Evolutionary conservation across 2,888 invertebrate genomes (phyloP).

Genomic region (Acleris cristana): DNA sequence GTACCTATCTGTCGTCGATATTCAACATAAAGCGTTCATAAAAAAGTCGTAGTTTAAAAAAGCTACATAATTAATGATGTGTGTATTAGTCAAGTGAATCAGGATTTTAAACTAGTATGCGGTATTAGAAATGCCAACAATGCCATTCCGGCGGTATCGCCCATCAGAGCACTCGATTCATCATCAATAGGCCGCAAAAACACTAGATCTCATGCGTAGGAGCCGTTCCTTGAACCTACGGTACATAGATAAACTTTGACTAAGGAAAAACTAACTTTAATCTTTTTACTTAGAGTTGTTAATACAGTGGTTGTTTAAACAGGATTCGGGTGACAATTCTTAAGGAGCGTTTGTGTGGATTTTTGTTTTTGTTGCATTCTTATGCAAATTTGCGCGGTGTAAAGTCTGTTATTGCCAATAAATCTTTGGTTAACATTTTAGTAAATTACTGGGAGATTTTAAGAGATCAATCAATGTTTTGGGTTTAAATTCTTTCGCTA

Average conservation of each 20-base stretch:
- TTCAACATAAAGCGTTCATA: no score
- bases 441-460: slow-evolving; percentile 12
- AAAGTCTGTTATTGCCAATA: slow-evolving; percentile 15
- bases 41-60: no score
- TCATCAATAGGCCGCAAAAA: slow-evolving; percentile 67
- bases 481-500: slow-evolving; percentile 1
- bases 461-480: slow-evolving; percentile 2
- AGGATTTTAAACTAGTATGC: slow-evolving; percentile 23
- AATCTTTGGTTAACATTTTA: slow-evolving; percentile 3
- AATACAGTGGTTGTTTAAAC: slow-evolving; percentile 2
- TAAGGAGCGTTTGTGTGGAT: slow-evolving; percentile 7
- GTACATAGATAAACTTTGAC: not conserved
- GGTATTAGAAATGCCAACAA: slow-evolving; percentile 34
- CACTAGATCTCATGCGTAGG: slow-evolving; percentile 54
- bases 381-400: slow-evolving; percentile 14
- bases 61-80: not conserved
- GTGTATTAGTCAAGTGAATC: slow-evolving; percentile 1
- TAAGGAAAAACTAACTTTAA: slow-evolving; percentile 3
- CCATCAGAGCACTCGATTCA: slow-evolving; percentile 67
- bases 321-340: slow-evolving; percentile 31
- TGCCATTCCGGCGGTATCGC: slow-evolving; percentile 42
- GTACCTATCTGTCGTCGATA: no score
- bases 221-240: slow-evolving; percentile 64
- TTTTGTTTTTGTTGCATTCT: slow-evolving; percentile 27
- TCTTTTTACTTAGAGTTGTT: not conserved